Conservation (phyloP, 2,113 vertebrate species). For the Leptocoma aspasia region DNA sequence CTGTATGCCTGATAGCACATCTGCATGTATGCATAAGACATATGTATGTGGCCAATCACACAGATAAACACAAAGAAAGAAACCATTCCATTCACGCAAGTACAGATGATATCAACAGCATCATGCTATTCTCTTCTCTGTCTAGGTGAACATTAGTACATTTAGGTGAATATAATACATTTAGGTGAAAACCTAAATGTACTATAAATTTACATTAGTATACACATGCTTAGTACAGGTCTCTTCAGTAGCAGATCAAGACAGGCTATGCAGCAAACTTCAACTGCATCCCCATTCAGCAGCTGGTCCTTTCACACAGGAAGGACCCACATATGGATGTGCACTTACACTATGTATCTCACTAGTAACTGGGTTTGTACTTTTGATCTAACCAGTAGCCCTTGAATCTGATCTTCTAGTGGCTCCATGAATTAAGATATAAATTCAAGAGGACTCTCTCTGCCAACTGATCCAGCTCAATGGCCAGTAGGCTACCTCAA, state of each 20-base stretch:
- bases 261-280: neutral
- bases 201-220: neutral
- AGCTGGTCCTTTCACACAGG: neutral
- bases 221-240: neutral
- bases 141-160: no score
- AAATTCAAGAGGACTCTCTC: neutral
- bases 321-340: no score
- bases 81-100: rapidly evolving
- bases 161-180: no score
- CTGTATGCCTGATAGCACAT: neutral
- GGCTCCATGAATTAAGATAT: neutral
- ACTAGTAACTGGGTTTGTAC: neutral
- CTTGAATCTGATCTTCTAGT: neutral
- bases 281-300: neutral
- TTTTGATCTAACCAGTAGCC: neutral
- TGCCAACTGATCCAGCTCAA: neutral
- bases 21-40: rapidly evolving
- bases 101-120: neutral
- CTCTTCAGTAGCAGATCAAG: neutral
- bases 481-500: neutral
- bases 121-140: neutral
- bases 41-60: neutral
- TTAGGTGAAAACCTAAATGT: neutral
- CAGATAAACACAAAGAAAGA: neutral
- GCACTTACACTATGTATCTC: neutral